A percentile compares a stretch with the other conserved stretches of the same genome.
Evolutionary conservation across 2,888 invertebrate species (phyloP).

Genomic region (Lycocerus yunnanus): DNA sequence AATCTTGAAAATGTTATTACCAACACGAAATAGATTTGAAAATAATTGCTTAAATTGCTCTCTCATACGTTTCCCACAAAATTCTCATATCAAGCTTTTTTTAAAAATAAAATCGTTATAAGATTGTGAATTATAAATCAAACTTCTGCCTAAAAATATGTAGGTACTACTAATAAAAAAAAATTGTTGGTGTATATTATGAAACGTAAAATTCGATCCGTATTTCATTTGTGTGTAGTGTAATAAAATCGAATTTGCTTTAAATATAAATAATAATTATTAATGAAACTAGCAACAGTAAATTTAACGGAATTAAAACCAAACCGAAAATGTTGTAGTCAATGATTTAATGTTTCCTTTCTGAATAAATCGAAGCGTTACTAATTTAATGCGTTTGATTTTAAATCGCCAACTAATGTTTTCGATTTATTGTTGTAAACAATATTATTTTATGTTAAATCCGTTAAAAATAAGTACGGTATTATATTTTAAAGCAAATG

Average conservation of each 20-base stretch:
- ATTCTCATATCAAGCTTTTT: not conserved
- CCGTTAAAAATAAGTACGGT: not conserved
- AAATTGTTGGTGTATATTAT: not conserved
- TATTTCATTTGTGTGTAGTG: not conserved
- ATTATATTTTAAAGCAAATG: slow-evolving; percentile 1
- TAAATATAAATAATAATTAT: not conserved
- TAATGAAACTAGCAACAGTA: not conserved
- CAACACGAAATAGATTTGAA: not conserved
- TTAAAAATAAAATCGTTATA: not conserved
- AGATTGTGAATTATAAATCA: not conserved
- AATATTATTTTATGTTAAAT: not conserved
- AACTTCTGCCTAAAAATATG: not conserved
- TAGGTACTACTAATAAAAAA: too few relatives aligned
- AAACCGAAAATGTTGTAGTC: not conserved
- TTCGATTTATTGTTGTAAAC: not conserved
- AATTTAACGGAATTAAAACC: not conserved
- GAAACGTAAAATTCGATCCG: not conserved
- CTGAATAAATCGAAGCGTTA: not conserved
- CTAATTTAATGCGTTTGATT: not conserved
- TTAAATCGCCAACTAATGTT: not conserved
- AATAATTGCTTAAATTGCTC: not conserved
- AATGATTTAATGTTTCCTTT: not conserved
- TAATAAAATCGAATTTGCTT: not conserved
- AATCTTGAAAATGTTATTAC: not conserved
- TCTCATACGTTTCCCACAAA: not conserved